Evolutionary conservation across 2,113 vertebrate species (phyloP).

Genomic region (Grammomys surdaster): DNA sequence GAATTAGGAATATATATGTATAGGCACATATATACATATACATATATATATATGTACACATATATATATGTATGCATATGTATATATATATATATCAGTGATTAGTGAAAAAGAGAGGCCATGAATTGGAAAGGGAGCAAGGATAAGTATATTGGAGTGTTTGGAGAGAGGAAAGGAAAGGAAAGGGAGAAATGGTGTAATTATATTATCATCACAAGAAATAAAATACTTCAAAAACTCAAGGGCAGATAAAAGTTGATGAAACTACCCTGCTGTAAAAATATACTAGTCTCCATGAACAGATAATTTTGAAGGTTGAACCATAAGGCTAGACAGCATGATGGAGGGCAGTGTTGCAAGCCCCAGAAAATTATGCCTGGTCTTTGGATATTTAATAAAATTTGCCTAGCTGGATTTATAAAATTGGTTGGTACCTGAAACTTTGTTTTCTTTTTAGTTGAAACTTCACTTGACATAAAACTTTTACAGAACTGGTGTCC

Average conservation of each 20-base stretch:
- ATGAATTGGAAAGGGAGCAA: neutral
- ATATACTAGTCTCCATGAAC: slow-evolving; percentile 11
- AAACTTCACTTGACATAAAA: neutral
- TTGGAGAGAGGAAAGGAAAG: neutral
- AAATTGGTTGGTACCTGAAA: slow-evolving; percentile 15
- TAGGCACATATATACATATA: neutral
- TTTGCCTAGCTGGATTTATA: slow-evolving; percentile 39
- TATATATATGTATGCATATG: neutral
- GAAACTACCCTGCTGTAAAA: slow-evolving; percentile 33
- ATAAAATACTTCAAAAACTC: neutral
- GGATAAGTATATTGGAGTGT: neutral
- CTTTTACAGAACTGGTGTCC: slow-evolving; percentile 22
- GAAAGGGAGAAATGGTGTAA: neutral
- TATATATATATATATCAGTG: neutral
- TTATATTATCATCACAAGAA: neutral
- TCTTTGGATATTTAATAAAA: slow-evolving; percentile 38
- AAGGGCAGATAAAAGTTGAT: neutral
- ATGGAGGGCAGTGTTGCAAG: neutral
- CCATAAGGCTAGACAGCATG: neutral
- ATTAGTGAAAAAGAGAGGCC: neutral
- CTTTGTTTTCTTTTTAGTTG: neutral
- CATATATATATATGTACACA: neutral
- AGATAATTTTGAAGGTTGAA: neutral
- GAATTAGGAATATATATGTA: neutral
- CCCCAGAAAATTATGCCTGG: neutral